Percentiles rank a stretch among this genome's conserved stretches.
Conservation (phyloP, 1,140 invertebrate genomes). For the Microplitis demolitor region DNA sequence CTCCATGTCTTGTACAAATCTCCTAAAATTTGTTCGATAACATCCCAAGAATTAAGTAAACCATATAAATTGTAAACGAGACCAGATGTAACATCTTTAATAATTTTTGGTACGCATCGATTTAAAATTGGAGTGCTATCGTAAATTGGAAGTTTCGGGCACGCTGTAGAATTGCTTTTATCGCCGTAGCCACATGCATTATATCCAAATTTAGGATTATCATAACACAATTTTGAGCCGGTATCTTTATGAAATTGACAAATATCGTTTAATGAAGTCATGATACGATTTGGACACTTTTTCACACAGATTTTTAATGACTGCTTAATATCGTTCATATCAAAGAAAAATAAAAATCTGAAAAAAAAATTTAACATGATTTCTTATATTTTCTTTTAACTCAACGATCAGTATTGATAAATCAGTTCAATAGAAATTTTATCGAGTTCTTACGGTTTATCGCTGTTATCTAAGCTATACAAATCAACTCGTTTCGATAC, state of each 20-base stretch:
- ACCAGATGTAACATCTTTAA: conserved; percentile 66
- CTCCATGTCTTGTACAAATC: conserved; percentile 88
- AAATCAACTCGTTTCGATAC: conserved; percentile 74
- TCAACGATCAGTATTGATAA: not conserved
- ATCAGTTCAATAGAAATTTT: not conserved
- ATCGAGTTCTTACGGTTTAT: conserved; percentile 68
- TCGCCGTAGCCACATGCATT: conserved; percentile 51
- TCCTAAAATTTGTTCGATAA: conserved; percentile 83
- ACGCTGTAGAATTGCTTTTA: conserved; percentile 70
- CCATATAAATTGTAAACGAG: conserved; percentile 77
- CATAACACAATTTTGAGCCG: conserved; percentile 77
- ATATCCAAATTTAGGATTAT: conserved; percentile 56
- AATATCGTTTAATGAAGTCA: conserved; percentile 72
- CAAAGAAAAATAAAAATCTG: conserved; percentile 83
- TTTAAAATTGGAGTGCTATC: conserved; percentile 80
- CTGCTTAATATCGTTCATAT: conserved; percentile 74
- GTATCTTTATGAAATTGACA: conserved; percentile 75
- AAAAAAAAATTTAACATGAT: conserved; percentile 32
- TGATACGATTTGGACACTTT: conserved; percentile 75
- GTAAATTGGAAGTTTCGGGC: conserved; percentile 74
- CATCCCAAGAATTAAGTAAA: conserved; percentile 84
- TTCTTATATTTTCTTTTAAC: not conserved
- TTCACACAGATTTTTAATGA: conserved; percentile 90
- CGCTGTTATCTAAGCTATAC: conserved; percentile 79
- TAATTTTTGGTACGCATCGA: conserved; percentile 79